Base-by-base conservation (phyloP, 2,113 vertebrate genomes). In the Elaphurus davidianus region DNA sequence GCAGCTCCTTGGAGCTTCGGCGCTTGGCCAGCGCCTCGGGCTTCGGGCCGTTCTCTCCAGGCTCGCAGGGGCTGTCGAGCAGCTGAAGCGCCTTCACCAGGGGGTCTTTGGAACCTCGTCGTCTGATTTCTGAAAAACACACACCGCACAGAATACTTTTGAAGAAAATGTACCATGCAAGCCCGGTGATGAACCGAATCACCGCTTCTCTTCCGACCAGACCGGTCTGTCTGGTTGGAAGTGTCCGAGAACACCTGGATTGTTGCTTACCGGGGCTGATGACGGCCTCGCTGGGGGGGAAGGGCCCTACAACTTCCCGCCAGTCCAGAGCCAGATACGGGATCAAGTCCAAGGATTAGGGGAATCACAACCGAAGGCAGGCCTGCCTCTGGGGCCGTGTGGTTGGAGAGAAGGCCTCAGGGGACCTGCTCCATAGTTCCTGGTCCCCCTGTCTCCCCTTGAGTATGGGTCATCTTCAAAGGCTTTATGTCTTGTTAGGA, bases 51-150 rank as follows among this genome's bases (percentile, higher is more conserved):
- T 85, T 98, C 2, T 98, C 99, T 21, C 95, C 98, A 0, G 97
- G 54, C 93, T 99, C 99, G 1, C 98, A 92, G 0, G 98, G 98
- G 12, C 98, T 33, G 0, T 99, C 99, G 71, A 99, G 98, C 96
- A 99, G 99, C 81, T 99, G 99, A 27, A 99, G 99, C 67, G 99
- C 99, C 98, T 99, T 99, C 74, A 99, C 98, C 98, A 99, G 98
- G 7, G 99, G 99, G 88, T 99, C 99, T 97, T 99, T 99, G 96
- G 99, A 99, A 27, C 99, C 99, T 0, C 99, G 98, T 7, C 99
- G 98, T 5, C 99, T 99, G 55, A 99, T 99, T 97, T 99, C 99
- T 99, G 98, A 13, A 97, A 97, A 25, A 86, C 52, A 59, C 25
- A 55, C 10, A 16, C 6, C 30, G 36, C 19, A 3, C 40, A 15